Percentiles rank a stretch among this genome's conserved stretches.
Evolutionary conservation across 2,797 vertebrate species (phyloP).

Genomic region (Sebastes kiyomatsui): DNA sequence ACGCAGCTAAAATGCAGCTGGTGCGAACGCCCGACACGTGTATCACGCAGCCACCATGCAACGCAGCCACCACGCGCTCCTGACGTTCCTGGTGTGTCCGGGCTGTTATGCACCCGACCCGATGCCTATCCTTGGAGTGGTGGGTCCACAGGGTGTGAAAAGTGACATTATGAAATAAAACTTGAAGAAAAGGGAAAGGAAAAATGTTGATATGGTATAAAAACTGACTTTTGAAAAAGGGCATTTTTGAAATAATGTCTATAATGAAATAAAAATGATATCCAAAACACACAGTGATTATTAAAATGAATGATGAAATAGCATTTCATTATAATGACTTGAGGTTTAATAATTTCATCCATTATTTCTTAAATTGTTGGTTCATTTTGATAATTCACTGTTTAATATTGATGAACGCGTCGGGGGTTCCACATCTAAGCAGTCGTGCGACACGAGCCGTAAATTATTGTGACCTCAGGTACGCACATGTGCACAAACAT

Average conservation of each 20-base stretch:
- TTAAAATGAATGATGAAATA: neutral
- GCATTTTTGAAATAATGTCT: no score
- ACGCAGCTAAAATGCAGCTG: no score
- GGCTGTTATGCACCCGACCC: no score
- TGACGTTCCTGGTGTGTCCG: no score
- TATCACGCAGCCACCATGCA: no score
- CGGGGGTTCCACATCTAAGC: neutral
- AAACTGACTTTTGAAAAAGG: neutral
- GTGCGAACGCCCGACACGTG: no score
- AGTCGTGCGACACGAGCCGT: neutral
- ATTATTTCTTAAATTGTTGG: neutral
- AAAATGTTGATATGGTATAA: neutral
- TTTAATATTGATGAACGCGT: neutral
- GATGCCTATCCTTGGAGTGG: no score
- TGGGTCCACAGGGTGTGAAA: neutral
- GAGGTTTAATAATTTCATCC: neutral
- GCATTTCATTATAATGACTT: neutral
- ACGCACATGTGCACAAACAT: conserved; percentile 5
- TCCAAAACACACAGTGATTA: neutral
- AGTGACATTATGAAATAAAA: neutral
- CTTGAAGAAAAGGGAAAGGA: neutral
- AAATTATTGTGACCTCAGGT: conserved; percentile 9
- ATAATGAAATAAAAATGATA: neutral
- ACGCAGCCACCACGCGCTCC: no score
- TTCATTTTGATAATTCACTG: neutral